phyloP scores from a whole-genome alignment of 1,140 invertebrate genomes.

The Drosophila willistoni region DNA sequence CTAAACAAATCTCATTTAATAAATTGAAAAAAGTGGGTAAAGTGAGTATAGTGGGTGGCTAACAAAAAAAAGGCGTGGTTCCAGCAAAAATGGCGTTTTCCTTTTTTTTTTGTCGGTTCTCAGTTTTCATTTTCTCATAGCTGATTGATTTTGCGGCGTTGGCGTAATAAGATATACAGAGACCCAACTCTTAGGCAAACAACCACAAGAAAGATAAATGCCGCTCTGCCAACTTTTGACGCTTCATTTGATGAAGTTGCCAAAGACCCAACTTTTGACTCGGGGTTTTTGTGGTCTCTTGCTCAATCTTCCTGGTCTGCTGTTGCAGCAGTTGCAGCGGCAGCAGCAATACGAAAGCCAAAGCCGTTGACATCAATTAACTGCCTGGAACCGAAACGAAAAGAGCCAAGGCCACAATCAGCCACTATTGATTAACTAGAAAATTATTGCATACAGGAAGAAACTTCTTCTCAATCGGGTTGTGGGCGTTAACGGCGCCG shows the following conservation, averaged over 20 bases:
- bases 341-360: not conserved
- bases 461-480: slow-evolving; percentile 30
- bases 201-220: slow-evolving; percentile 65
- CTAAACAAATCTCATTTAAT: slow-evolving; percentile 78
- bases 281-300: slow-evolving; percentile 60
- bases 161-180: slow-evolving; percentile 34
- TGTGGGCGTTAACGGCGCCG: slow-evolving; percentile 34
- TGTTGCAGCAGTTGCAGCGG: not conserved
- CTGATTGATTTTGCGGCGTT: slow-evolving; percentile 78
- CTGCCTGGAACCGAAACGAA: slow-evolving; percentile 22
- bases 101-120: not conserved
- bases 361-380: slow-evolving; percentile 79
- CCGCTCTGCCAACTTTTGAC: slow-evolving; percentile 59
- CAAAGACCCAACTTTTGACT: slow-evolving; percentile 26
- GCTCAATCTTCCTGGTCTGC: slow-evolving; percentile 76
- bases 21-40: slow-evolving; percentile 66
- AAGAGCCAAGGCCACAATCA: slow-evolving; percentile 20
- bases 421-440: slow-evolving; percentile 39
- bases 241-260: slow-evolving; percentile 73
- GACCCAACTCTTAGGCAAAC: slow-evolving; percentile 18
- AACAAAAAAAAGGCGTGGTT: not conserved
- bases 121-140: slow-evolving; percentile 39
- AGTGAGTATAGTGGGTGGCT: not conserved
- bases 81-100: slow-evolving; percentile 20
- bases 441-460: slow-evolving; percentile 52